phyloP scores from a whole-genome alignment of 1,140 invertebrate species.

The Dinothrombium tinctorium region DNA sequence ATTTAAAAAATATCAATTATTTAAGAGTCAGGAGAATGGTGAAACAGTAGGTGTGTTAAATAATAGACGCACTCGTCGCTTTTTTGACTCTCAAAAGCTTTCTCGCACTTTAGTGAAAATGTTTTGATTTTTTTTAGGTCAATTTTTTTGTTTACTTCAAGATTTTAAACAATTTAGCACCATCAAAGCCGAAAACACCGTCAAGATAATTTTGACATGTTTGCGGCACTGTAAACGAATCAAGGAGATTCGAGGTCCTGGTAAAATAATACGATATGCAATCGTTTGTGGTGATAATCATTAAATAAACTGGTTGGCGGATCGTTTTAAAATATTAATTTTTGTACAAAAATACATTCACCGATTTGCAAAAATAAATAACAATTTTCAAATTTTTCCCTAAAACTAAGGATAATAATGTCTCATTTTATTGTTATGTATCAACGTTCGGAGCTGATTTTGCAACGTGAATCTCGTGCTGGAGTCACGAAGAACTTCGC shows the following conservation, averaged over 20 bases:
- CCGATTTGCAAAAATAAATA: too few relatives aligned
- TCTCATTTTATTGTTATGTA: constrained; percentile 4
- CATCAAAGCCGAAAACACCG: constrained; percentile 7
- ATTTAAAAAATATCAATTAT: constrained; percentile 5
- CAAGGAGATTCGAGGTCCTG: constrained; percentile 11
- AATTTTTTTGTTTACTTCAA: constrained; percentile 8
- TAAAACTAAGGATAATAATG: neutral
- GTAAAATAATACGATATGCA: constrained; percentile 9
- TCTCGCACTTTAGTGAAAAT: neutral
- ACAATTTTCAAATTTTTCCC: neutral
- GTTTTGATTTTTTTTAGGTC: constrained; percentile 4
- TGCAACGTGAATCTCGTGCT: constrained; percentile 5
- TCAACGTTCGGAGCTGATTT: constrained; percentile 7
- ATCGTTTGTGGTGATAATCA: too few relatives aligned
- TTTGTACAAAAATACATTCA: too few relatives aligned
- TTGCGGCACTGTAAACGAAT: constrained; percentile 11
- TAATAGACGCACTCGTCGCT: neutral
- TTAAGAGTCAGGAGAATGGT: constrained; percentile 8
- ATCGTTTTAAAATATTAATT: too few relatives aligned
- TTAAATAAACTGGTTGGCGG: too few relatives aligned
- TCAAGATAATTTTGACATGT: constrained; percentile 6
- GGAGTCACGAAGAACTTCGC: neutral
- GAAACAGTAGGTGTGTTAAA: constrained; percentile 7
- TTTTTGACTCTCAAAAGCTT: too few relatives aligned
- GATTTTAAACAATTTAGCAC: constrained; percentile 9